phyloP scores from a whole-genome alignment of 92 coral and sea anemone genomes.

The Galaxea fascicularis region DNA sequence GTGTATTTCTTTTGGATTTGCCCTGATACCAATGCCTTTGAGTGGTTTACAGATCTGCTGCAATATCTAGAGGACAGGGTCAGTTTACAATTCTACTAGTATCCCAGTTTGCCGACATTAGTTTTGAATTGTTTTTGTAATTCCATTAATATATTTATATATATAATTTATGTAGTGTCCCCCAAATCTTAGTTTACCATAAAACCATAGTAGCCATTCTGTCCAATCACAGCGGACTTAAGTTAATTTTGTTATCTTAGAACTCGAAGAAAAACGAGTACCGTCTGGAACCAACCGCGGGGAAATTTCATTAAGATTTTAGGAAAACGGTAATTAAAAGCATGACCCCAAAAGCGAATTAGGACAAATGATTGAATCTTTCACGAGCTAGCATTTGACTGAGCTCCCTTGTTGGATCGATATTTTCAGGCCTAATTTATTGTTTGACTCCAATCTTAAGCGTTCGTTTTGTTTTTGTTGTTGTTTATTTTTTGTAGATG shows the following conservation, averaged over 20 bases:
- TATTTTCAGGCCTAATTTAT: too few relatives aligned
- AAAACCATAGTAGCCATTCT: not conserved
- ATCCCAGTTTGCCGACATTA: too few relatives aligned
- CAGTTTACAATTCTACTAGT: not conserved
- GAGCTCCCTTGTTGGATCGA: too few relatives aligned
- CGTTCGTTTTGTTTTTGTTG: not conserved
- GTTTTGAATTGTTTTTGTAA: too few relatives aligned
- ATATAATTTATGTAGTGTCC: too few relatives aligned
- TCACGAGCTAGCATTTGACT: too few relatives aligned
- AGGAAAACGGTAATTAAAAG: too few relatives aligned
- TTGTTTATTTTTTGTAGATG: slow-evolving; percentile 68
- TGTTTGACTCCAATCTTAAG: not conserved
- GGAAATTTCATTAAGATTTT: too few relatives aligned
- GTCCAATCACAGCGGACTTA: not conserved
- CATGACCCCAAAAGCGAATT: too few relatives aligned
- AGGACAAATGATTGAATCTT: too few relatives aligned
- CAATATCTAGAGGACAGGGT: slow-evolving; percentile 82
- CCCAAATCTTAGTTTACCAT: slow-evolving; percentile 12
- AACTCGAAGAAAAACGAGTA: not conserved
- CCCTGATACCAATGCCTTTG: slow-evolving; percentile 92
- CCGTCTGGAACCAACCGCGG: not conserved
- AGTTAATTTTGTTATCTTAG: not conserved
- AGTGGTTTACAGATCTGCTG: slow-evolving; percentile 93
- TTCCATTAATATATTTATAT: too few relatives aligned
- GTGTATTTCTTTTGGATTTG: slow-evolving; percentile 97